Evolutionary conservation across 35 echinoderm and acorn worm species (phyloP).

Genomic region (Heliocidaris tuberculata): DNA sequence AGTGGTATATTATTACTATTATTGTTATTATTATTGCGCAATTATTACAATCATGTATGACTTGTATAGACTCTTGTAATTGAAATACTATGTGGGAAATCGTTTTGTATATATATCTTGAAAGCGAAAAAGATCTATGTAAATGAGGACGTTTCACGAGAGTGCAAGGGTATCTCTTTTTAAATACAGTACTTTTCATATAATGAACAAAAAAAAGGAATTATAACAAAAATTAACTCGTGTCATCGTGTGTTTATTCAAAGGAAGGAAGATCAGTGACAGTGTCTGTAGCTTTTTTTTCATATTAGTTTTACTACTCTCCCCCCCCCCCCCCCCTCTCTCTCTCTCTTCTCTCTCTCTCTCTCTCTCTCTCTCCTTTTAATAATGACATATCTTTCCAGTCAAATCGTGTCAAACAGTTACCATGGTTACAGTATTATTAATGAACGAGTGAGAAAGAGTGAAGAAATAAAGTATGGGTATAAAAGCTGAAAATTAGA

Average conservation of each 20-base stretch:
- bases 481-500: background rate
- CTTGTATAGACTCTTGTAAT: slow-evolving; percentile 36
- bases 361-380: no score
- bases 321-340: no score
- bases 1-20: background rate
- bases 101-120: slow-evolving; percentile 43
- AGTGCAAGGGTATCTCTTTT: slow-evolving; percentile 45
- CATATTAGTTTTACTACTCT: no score
- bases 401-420: no score
- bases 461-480: background rate
- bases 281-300: no score
- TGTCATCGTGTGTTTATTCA: background rate
- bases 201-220: slow-evolving; percentile 46
- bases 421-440: no score
- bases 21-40: background rate
- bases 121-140: slow-evolving; percentile 40
- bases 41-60: slow-evolving; percentile 35
- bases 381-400: no score
- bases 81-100: slow-evolving; percentile 39
- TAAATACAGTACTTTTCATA: slow-evolving; percentile 56
- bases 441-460: background rate
- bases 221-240: background rate
- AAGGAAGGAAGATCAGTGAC: background rate
- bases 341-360: no score
- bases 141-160: slow-evolving; percentile 33